These are phyloP conservation scores for Sesamia nonagrioides DNA, from an alignment of 1,140 invertebrate genomes.

Conservation along the genomic window DNA sequence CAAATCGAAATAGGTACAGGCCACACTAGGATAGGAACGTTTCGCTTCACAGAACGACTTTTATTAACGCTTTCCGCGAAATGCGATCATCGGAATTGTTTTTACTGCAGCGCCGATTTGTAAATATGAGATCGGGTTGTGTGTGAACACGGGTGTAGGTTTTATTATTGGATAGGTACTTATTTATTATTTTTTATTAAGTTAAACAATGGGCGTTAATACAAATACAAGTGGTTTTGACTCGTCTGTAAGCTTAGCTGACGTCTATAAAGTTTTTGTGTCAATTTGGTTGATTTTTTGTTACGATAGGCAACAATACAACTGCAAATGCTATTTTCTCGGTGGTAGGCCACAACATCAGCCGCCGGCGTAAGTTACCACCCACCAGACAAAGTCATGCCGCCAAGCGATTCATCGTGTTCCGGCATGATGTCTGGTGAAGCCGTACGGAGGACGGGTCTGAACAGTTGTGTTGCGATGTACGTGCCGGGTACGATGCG, in stretches of 20 bases:
- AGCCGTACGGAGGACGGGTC: no score
- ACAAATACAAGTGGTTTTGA: background rate
- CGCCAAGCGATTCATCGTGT: no score
- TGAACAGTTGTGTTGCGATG: no score
- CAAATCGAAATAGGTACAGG: slow-evolving; percentile 51
- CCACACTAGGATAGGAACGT: slow-evolving; percentile 50
- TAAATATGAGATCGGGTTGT: slow-evolving; percentile 52
- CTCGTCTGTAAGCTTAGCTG: background rate
- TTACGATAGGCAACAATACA: no score
- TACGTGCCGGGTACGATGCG: no score
- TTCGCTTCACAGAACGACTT: slow-evolving; percentile 67
- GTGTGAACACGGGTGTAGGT: slow-evolving; percentile 18
- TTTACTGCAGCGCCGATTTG: slow-evolving; percentile 58
- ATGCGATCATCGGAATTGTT: slow-evolving; percentile 65
- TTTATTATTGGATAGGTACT: background rate
- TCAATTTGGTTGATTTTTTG: background rate
- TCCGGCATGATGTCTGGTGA: no score
- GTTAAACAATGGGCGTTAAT: background rate
- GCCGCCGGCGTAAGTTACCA: no score
- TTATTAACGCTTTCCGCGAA: slow-evolving; percentile 73
- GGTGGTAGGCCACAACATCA: no score
- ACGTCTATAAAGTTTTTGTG: background rate
- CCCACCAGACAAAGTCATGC: no score
- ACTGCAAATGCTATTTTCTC: no score
- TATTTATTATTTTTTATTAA: background rate